These are phyloP conservation scores for Dendrocincla tyrannina DNA, from an alignment of 2,797 vertebrate genomes.

Conservation along the genomic window DNA sequence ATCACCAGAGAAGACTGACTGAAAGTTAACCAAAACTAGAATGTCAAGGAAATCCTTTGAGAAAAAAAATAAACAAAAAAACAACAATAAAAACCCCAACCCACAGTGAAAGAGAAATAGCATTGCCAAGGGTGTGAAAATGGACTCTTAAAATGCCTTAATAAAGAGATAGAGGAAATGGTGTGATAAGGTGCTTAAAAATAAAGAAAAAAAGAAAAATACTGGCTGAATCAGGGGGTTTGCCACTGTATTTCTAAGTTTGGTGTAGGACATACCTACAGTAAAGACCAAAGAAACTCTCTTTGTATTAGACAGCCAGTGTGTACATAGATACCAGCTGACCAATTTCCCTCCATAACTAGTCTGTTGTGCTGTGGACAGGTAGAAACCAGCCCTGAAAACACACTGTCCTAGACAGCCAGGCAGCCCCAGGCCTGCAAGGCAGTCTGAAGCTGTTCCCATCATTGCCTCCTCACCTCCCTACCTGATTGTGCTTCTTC, in stretches of 20 bases:
- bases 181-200: not conserved
- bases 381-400: not conserved
- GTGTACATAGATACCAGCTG: not conserved
- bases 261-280: not conserved
- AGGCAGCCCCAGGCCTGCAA: not conserved
- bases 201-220: not conserved
- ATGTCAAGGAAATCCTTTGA: not conserved
- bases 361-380: not conserved
- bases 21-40: not conserved
- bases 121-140: not conserved
- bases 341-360: not conserved
- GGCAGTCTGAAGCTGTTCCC: not conserved
- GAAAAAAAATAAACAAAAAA: not conserved
- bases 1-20: constrained; percentile 32
- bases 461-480: not conserved
- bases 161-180: not conserved
- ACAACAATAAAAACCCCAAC: no score
- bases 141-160: not conserved
- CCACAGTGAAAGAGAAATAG: not conserved
- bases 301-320: not conserved
- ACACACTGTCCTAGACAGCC: not conserved
- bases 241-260: not conserved
- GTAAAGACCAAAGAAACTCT: not conserved
- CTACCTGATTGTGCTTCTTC: not conserved
- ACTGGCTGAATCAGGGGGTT: not conserved